Percentiles rank a stretch among this genome's conserved stretches.
Conservation (phyloP, 2,113 vertebrate genomes). For the Eidolon helvum region DNA sequence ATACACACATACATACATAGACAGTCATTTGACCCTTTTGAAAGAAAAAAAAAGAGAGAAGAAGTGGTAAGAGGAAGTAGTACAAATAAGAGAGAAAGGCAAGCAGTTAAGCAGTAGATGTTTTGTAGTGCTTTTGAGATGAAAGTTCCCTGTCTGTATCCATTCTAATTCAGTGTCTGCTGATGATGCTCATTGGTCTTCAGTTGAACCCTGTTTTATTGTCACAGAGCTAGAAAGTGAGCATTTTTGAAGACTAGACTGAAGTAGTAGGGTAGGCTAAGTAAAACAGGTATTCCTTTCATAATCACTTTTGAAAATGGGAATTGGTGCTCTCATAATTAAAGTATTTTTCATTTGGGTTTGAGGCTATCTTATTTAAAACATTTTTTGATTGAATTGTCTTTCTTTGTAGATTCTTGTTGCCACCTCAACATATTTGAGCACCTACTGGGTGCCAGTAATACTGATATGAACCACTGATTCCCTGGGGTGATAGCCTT, state of each 20-base stretch:
- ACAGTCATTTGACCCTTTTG: background rate
- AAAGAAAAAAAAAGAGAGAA: constrained; percentile 11
- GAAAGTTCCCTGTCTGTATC: background rate
- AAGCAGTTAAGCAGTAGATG: background rate
- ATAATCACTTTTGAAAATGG: constrained; percentile 11
- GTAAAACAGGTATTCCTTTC: constrained; percentile 27
- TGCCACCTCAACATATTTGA: background rate
- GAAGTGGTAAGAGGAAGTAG: background rate
- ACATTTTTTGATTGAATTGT: background rate
- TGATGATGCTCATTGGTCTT: background rate
- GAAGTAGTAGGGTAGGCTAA: background rate
- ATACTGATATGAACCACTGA: background rate
- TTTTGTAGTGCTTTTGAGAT: constrained; percentile 6
- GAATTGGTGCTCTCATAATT: constrained; percentile 8
- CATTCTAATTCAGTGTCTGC: background rate
- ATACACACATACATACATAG: no score
- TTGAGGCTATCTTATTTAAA: background rate
- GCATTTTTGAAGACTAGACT: constrained; percentile 3
- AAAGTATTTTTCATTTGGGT: constrained; percentile 44
- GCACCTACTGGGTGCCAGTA: background rate
- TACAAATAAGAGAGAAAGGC: background rate
- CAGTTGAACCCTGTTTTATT: constrained; percentile 9
- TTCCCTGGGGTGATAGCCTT: background rate
- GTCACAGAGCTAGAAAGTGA: background rate
- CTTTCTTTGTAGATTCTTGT: background rate